Conservation (phyloP, 35 echinoderm and acorn worm species). For the Nesometra sesokonis region DNA sequence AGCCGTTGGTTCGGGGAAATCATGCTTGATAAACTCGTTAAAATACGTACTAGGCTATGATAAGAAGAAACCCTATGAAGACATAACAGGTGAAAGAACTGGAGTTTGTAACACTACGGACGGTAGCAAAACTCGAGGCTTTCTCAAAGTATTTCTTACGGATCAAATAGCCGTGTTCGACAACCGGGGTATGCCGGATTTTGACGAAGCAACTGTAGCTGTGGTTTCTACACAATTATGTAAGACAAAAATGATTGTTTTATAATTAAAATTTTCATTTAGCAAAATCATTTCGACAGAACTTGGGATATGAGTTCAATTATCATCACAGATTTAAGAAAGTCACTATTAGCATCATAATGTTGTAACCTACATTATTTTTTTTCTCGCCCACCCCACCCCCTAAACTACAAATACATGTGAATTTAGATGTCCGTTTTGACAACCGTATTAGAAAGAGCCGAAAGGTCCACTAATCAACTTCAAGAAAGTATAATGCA, state of each 20-base stretch:
- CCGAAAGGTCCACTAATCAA: too few species aligned
- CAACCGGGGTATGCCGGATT: not conserved
- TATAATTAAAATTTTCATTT: too few species aligned
- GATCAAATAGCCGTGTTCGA: not conserved
- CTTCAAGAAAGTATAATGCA: too few species aligned
- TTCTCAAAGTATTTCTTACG: not conserved
- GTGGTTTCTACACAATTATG: not conserved
- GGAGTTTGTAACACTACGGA: not conserved
- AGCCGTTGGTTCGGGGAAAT: not conserved
- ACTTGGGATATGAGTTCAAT: too few species aligned
- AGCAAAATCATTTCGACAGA: too few species aligned
- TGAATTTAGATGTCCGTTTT: too few species aligned
- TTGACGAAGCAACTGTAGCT: not conserved
- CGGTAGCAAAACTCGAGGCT: not conserved
- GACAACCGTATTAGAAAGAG: too few species aligned
- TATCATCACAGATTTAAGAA: too few species aligned
- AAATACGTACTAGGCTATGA: not conserved
- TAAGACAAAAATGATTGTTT: not conserved
- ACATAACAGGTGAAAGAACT: not conserved
- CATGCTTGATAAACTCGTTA: not conserved
- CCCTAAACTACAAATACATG: too few species aligned
- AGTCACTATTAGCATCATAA: too few species aligned
- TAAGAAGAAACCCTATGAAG: not conserved
- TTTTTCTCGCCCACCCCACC: too few species aligned
- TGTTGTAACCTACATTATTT: too few species aligned